These are phyloP conservation scores for Stegodyphus mimosarum DNA, from an alignment of 1,140 invertebrate genomes.

Conservation along the genomic window DNA sequence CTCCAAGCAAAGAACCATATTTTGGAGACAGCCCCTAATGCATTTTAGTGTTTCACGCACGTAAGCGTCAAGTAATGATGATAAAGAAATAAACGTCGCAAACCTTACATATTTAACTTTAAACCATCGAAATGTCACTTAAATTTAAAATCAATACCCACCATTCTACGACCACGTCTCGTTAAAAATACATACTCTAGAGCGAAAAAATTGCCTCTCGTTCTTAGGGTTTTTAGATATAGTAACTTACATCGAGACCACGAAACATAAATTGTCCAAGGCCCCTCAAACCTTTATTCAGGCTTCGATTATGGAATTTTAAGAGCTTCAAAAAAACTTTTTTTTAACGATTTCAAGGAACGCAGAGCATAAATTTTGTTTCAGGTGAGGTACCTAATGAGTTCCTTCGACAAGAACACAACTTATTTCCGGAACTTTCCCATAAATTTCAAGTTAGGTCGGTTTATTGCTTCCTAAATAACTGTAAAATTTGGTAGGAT, in stretches of 20 bases:
- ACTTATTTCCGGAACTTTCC: slow-evolving; percentile 43
- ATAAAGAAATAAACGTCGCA: slow-evolving; percentile 27
- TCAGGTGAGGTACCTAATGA: slow-evolving; percentile 39
- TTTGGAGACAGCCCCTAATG: slow-evolving; percentile 9
- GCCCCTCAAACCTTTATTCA: slow-evolving; percentile 25
- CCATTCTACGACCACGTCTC: slow-evolving; percentile 21
- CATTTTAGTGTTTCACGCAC: slow-evolving; percentile 10
- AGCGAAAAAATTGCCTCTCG: background rate
- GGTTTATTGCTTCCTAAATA: slow-evolving; percentile 48
- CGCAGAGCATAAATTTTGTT: slow-evolving; percentile 37
- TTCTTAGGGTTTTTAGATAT: background rate
- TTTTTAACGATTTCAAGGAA: slow-evolving; percentile 44
- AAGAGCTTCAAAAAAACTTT: slow-evolving; percentile 33
- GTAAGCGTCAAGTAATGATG: slow-evolving; percentile 13
- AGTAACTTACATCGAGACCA: background rate
- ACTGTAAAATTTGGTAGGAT: slow-evolving; percentile 34
- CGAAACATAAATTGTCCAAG: slow-evolving; percentile 18
- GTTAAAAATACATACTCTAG: slow-evolving; percentile 34
- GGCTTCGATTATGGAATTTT: slow-evolving; percentile 48
- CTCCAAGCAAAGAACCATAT: background rate
- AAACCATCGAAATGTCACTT: slow-evolving; percentile 22
- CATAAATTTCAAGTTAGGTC: slow-evolving; percentile 40
- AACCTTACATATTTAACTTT: slow-evolving; percentile 31
- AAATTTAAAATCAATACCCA: slow-evolving; percentile 39
- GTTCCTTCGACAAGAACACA: slow-evolving; percentile 41